Percentiles rank a stretch among this genome's conserved stretches.
Evolutionary conservation across 2,888 invertebrate genomes (phyloP).

Genomic region (Perizoma affinitatum): DNA sequence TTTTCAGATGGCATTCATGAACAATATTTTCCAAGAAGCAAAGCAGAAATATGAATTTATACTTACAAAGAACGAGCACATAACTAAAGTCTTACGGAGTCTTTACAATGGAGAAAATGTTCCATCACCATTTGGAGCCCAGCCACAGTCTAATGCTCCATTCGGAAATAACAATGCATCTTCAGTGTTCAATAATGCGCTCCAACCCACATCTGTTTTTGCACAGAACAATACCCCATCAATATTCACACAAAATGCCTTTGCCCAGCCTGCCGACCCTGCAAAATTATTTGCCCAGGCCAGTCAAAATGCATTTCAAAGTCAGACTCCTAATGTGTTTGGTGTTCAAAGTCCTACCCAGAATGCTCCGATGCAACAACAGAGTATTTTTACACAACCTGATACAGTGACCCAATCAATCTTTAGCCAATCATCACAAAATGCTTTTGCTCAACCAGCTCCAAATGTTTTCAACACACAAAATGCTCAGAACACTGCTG

Average conservation of each 20-base stretch:
- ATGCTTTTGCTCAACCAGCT: constrained; percentile 28
- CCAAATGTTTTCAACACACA: constrained; percentile 32
- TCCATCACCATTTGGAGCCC: constrained; percentile 51
- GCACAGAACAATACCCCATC: constrained; percentile 36
- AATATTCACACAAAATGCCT: constrained; percentile 35
- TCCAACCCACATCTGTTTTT: constrained; percentile 45
- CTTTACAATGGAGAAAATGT: constrained; percentile 62
- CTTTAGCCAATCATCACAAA: constrained; percentile 55
- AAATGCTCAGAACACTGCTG: constrained; percentile 40
- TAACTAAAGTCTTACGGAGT: constrained; percentile 55
- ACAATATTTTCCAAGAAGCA: constrained; percentile 57
- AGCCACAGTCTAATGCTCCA: constrained; percentile 43
- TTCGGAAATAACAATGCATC: constrained; percentile 47
- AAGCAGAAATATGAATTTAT: constrained; percentile 61
- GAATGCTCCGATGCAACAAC: constrained; percentile 9
- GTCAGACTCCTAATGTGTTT: constrained; percentile 23
- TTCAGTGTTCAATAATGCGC: constrained; percentile 64
- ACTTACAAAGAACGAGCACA: constrained; percentile 51
- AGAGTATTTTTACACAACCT: constrained; percentile 29
- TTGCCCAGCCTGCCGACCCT: constrained; percentile 36
- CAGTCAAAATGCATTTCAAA: constrained; percentile 47
- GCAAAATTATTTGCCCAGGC: constrained; percentile 65
- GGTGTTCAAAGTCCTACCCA: constrained; percentile 8
- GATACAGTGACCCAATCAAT: constrained; percentile 40
- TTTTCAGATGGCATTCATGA: constrained; percentile 59